Evolutionary conservation across 2,113 vertebrate genomes (phyloP), one percentile per base, ranked within the genome.

Genomic region (Anas platyrhynchos): DNA sequence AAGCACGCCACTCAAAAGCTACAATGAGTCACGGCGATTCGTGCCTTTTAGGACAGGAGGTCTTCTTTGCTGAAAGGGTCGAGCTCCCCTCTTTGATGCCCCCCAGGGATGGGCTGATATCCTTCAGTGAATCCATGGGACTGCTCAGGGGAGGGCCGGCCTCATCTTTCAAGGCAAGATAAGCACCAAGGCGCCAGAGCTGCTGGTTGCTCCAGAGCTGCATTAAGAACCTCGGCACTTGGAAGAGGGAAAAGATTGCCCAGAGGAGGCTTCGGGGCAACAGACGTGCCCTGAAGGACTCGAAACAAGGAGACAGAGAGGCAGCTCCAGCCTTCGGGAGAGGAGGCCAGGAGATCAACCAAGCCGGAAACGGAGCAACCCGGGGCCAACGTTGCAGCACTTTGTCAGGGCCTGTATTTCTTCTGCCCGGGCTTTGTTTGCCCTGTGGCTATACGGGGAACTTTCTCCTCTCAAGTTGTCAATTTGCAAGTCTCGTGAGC

Each of bases 401-500:
- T 72, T 90, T 83, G 93, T 44, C 75, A 85, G 87, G 55, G 75
- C 95, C 87, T 44, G 66, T 52, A 66, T 93, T 93, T 83, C 76
- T 72, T 83, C 94, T 96, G 76, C 89, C 85, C 46, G 56, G 23
- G 68, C 93, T 91, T 94, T 90, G 83, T 86, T 95, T 54, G 48
- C 88, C 94, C 92, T 1, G 0, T 66, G 86, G 93, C 73, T 82
- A 41, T 14, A 6, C 0, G 3, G 73, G 87, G 55, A 95, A 36
- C 80, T 93, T 96, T 88, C 90, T 93, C n/a, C 80, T 79, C 80
- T 77, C 52, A 85, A 93, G 65, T 48, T 88, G 76, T 86, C 93
- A 65, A 93, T 97, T 95, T 96, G 93, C 90, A 96, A 95, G 90
- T 91, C 92, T 93, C 88, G 95, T 71, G 79, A 96, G 85, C 3